These are phyloP conservation scores for Sesia bembeciformis DNA, from an alignment of 2,888 invertebrate species.

Conservation along the genomic window DNA sequence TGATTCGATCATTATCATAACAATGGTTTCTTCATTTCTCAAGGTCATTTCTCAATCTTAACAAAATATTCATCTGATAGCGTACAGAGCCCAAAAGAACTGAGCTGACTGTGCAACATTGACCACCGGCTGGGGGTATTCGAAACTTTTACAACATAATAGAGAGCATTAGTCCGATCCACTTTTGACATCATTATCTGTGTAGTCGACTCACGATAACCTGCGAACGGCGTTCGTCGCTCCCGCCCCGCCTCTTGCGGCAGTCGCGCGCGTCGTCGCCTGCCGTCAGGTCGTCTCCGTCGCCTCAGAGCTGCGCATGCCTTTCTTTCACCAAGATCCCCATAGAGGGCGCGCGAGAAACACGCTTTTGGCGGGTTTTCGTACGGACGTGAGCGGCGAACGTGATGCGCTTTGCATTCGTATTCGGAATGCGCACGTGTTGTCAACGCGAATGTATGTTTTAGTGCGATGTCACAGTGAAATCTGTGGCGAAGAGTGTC, in stretches of 20 bases:
- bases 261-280: slow-evolving; percentile 61
- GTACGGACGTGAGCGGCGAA: slow-evolving; percentile 42
- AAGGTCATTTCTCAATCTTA: slow-evolving; percentile 26
- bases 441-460: slow-evolving; percentile 33
- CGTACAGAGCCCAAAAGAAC: slow-evolving; percentile 17
- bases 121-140: slow-evolving; percentile 30
- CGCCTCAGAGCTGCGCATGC: slow-evolving; percentile 21
- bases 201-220: slow-evolving; percentile 68
- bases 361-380: slow-evolving; percentile 68
- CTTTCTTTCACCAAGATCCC: slow-evolving; percentile 12
- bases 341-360: slow-evolving; percentile 39
- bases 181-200: slow-evolving; percentile 75
- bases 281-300: slow-evolving; percentile 37
- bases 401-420: slow-evolving; percentile 54
- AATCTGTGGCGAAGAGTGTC: slow-evolving; percentile 50
- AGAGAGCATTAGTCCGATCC: slow-evolving; percentile 70
- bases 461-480: slow-evolving; percentile 40
- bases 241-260: slow-evolving; percentile 22
- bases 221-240: slow-evolving; percentile 49
- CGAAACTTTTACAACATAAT: slow-evolving; percentile 64
- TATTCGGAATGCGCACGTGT: slow-evolving; percentile 57
- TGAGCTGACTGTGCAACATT: slow-evolving; percentile 36
- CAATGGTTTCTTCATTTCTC: slow-evolving; percentile 18
- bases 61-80: slow-evolving; percentile 16
- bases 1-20: slow-evolving; percentile 34